Evolutionary conservation across 1,140 invertebrate species (phyloP).

Genomic region (Mactra quadrangularis): DNA sequence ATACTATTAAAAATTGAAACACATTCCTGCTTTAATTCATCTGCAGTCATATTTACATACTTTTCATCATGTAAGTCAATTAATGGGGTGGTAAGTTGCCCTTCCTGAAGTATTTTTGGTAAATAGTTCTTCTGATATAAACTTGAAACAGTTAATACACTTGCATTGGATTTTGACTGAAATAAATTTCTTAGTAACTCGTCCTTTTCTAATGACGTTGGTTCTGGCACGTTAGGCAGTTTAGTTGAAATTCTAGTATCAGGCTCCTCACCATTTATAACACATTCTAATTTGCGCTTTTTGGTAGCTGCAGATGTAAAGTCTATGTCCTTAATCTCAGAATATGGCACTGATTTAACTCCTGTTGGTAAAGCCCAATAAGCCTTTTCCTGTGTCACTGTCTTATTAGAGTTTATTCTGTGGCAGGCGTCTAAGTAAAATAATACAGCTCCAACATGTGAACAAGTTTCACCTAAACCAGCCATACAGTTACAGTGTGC

Average conservation of each 20-base stretch:
- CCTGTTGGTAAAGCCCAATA: conserved; percentile 28
- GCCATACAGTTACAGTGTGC: conserved; percentile 41
- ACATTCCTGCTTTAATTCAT: conserved; percentile 37
- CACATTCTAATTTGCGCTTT: not conserved
- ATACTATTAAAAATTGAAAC: not conserved
- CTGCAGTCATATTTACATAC: conserved; percentile 2
- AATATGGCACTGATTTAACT: not conserved
- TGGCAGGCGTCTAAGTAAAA: not conserved
- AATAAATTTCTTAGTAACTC: not conserved
- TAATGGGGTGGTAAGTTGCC: not conserved
- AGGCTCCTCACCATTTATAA: not conserved
- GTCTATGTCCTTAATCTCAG: not conserved
- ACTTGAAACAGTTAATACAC: not conserved
- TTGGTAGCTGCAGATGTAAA: not conserved
- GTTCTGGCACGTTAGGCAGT: not conserved
- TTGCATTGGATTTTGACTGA: not conserved
- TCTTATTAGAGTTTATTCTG: not conserved
- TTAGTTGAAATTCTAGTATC: not conserved
- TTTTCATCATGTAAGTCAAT: not conserved
- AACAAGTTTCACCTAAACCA: conserved; percentile 22
- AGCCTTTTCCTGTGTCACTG: conserved; percentile 19
- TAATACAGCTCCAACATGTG: conserved; percentile 18
- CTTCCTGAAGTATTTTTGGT: not conserved
- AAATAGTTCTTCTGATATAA: not conserved
- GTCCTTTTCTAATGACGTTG: not conserved